A percentile compares a stretch with the other conserved stretches of the same genome.
phyloP scores from a whole-genome alignment of 2,113 vertebrate genomes.

The Amphilophus citrinellus region DNA sequence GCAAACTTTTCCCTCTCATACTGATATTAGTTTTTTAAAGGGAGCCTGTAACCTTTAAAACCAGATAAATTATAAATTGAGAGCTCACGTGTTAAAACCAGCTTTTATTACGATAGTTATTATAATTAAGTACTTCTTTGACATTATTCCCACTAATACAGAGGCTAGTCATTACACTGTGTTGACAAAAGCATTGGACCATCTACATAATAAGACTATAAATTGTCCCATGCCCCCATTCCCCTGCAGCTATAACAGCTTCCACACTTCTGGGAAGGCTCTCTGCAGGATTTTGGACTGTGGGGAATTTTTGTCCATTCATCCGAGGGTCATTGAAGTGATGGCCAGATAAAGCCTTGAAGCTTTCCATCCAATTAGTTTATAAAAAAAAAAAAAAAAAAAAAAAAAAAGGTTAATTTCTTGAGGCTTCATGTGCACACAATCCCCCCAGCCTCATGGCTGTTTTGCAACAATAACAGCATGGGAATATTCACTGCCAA shows the following conservation, averaged over 20 bases:
- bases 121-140: background rate
- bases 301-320: background rate
- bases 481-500: too few species aligned
- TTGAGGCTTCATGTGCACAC: too few species aligned
- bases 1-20: background rate
- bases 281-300: background rate
- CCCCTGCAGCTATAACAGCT: background rate
- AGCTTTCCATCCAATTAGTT: too few species aligned
- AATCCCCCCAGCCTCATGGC: too few species aligned
- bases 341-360: too few species aligned
- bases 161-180: background rate
- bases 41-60: background rate
- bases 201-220: background rate
- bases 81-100: background rate
- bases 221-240: background rate
- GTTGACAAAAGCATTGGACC: background rate
- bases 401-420: too few species aligned
- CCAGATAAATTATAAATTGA: background rate
- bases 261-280: background rate
- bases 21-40: background rate
- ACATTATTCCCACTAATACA: background rate
- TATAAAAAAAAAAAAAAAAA: too few species aligned
- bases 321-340: background rate
- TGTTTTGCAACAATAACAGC: too few species aligned
- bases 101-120: background rate